A percentile compares a stretch with the other conserved stretches of the same genome.
Evolutionary conservation across 2,113 vertebrate genomes (phyloP).

Genomic region (Rousettus leschenaultii): DNA sequence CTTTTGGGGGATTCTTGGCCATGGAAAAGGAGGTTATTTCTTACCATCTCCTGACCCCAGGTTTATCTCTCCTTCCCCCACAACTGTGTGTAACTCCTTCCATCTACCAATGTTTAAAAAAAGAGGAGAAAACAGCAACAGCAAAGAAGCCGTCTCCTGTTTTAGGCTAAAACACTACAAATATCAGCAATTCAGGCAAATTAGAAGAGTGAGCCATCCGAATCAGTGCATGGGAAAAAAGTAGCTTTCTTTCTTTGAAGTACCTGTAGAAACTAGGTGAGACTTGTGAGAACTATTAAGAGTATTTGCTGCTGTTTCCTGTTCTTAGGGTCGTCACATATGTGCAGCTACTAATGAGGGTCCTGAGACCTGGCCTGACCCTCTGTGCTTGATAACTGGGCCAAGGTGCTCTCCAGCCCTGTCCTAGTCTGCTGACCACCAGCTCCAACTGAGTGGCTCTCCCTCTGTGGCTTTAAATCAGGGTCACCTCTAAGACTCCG

Average conservation of each 20-base stretch:
- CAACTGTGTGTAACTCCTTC: not conserved
- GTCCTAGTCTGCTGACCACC: not conserved
- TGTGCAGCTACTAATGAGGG: not conserved
- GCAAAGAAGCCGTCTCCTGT: not conserved
- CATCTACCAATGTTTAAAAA: not conserved
- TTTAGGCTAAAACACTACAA: not conserved
- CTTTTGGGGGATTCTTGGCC: not conserved
- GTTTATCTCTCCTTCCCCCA: not conserved
- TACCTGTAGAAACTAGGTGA: not conserved
- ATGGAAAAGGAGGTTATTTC: not conserved
- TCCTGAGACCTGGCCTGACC: not conserved
- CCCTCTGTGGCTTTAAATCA: constrained; percentile 71
- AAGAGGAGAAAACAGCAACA: not conserved
- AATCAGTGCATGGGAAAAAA: not conserved
- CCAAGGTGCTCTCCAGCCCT: constrained; percentile 34
- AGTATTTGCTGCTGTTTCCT: not conserved
- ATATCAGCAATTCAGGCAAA: not conserved
- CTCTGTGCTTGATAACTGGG: not conserved
- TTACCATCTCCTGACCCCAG: not conserved
- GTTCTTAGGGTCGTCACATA: not conserved
- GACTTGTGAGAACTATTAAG: not conserved
- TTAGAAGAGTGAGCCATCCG: not conserved
- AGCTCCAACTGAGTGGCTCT: constrained; percentile 50
- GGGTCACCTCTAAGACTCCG: constrained; percentile 67
- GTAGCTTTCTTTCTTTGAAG: not conserved